These are phyloP conservation scores for Lamellibrachia luymesi DNA, from an alignment of 1,140 invertebrate species.

Conservation along the genomic window DNA sequence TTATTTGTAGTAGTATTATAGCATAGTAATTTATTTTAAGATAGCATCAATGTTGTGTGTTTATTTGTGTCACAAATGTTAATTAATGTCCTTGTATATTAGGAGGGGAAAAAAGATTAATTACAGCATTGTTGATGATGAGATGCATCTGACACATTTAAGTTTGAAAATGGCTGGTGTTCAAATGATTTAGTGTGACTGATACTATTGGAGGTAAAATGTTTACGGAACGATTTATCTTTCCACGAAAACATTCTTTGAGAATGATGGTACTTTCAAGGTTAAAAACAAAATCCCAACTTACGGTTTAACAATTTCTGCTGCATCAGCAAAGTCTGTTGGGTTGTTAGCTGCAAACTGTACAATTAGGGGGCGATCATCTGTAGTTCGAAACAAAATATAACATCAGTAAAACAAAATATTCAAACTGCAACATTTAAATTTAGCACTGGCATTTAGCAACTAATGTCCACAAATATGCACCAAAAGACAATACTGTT, in stretches of 20 bases:
- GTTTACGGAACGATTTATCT: no score
- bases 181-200: neutral
- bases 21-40: neutral
- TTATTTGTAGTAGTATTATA: neutral
- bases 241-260: neutral
- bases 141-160: neutral
- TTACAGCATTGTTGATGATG: no score
- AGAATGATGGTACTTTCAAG: neutral
- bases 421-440: neutral
- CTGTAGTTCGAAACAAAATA: conserved; percentile 47
- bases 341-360: conserved; percentile 91
- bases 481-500: neutral
- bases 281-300: conserved; percentile 36
- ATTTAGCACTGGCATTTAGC: neutral
- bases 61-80: neutral
- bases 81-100: neutral
- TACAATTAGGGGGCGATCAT: conserved; percentile 81
- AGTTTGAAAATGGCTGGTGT: neutral
- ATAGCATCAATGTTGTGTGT: neutral
- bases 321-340: conserved; percentile 79
- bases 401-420: conserved; percentile 13
- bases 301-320: conserved; percentile 80
- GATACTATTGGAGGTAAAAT: neutral
- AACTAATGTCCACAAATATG: neutral
- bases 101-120: neutral